phyloP scores from a whole-genome alignment of 2,888 invertebrate genomes.

The Apomyelois bistriatella region DNA sequence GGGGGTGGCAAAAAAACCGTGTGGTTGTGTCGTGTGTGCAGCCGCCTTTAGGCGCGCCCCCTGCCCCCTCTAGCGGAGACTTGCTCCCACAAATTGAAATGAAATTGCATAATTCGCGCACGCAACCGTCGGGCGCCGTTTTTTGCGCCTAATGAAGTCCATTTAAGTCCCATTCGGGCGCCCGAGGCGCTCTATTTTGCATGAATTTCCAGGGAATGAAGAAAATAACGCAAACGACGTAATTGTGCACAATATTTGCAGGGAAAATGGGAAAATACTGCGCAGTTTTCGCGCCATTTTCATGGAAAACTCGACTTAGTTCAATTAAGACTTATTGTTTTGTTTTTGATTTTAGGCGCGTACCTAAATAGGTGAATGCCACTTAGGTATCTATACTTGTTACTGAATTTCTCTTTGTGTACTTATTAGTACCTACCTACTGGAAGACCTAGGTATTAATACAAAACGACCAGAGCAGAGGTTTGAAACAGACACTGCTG shows the following conservation, averaged over 20 bases:
- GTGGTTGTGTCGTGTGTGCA: slow-evolving; percentile 61
- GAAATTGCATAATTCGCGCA: slow-evolving; percentile 70
- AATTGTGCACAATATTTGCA: slow-evolving; percentile 12
- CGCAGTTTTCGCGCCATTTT: background rate
- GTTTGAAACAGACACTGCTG: no score
- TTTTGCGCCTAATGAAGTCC: slow-evolving; percentile 66
- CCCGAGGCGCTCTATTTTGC: slow-evolving; percentile 24
- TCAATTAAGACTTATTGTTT: background rate
- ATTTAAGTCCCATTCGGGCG: slow-evolving; percentile 38
- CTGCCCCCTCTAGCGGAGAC: slow-evolving; percentile 26
- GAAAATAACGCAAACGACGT: slow-evolving; percentile 14
- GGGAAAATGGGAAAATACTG: background rate
- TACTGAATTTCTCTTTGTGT: no score
- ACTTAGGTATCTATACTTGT: no score
- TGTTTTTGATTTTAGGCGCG: background rate
- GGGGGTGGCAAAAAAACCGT: slow-evolving; percentile 63
- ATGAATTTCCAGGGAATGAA: slow-evolving; percentile 18
- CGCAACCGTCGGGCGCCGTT: slow-evolving; percentile 34
- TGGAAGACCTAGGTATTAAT: no score
- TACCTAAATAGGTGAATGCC: no score
- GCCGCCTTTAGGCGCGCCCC: slow-evolving; percentile 48
- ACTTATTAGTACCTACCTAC: no score
- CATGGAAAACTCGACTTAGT: background rate
- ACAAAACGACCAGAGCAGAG: no score
- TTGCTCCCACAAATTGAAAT: slow-evolving; percentile 66